Conservation (phyloP, 2,797 vertebrate genomes). For the Myripristis murdjan region DNA sequence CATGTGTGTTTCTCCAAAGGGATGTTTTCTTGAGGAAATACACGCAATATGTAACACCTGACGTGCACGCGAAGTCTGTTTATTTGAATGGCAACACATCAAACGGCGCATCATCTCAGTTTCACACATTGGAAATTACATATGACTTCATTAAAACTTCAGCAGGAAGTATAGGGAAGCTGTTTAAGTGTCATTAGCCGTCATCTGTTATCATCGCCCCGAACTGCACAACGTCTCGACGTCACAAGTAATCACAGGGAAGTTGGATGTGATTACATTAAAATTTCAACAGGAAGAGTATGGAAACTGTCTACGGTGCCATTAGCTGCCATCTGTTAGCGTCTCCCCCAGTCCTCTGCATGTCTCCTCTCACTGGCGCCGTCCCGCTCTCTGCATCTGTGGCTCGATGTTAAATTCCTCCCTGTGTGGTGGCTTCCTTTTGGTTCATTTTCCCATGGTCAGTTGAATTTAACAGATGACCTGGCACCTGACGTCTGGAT, state of each 20-base stretch:
- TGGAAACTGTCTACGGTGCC: slow-evolving; percentile 53
- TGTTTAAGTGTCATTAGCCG: slow-evolving; percentile 66
- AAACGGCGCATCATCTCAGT: slow-evolving; percentile 5
- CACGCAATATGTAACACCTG: too few relatives aligned
- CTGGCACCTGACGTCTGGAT: slow-evolving; percentile 48
- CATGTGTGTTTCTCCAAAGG: too few relatives aligned
- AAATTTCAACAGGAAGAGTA: slow-evolving; percentile 71
- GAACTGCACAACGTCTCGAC: slow-evolving; percentile 59
- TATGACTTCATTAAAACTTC: slow-evolving; percentile 43
- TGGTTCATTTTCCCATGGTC: slow-evolving; percentile 50
- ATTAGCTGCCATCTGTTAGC: slow-evolving; percentile 75
- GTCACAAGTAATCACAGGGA: slow-evolving; percentile 75
- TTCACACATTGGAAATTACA: slow-evolving; percentile 20
- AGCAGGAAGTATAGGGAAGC: slow-evolving; percentile 50
- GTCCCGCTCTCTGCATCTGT: slow-evolving; percentile 41
- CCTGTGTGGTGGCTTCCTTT: slow-evolving; percentile 53
- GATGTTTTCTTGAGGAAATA: too few relatives aligned
- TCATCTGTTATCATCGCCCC: slow-evolving; percentile 63
- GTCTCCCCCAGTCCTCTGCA: slow-evolving; percentile 35
- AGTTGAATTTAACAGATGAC: slow-evolving; percentile 57
- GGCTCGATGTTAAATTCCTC: slow-evolving; percentile 55
- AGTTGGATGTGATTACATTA: slow-evolving; percentile 72
- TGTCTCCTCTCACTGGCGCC: slow-evolving; percentile 21
- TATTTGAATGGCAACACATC: not conserved
- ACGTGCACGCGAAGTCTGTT: not conserved